Evolutionary conservation across 2,113 vertebrate species (phyloP).

Genomic region (Thryonomys swinderianus): DNA sequence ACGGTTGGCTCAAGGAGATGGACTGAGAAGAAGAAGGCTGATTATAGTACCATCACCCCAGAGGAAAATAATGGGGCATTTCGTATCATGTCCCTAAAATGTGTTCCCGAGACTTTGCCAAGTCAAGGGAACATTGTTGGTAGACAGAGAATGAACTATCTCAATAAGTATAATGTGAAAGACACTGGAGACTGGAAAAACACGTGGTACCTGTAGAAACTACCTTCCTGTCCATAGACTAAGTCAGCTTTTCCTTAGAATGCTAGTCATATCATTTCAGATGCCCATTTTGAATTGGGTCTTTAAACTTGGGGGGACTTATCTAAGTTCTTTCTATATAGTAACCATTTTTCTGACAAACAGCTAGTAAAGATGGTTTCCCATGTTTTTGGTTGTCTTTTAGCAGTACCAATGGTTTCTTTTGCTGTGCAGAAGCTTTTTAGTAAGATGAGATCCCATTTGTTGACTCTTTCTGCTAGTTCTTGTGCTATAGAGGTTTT

Average conservation of each 20-base stretch:
- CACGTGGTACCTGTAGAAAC: background rate
- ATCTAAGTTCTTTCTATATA: no score
- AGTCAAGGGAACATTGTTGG: background rate
- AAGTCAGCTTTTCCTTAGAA: background rate
- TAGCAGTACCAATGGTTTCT: no score
- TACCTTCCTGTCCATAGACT: background rate
- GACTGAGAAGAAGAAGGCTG: background rate
- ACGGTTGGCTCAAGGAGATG: background rate
- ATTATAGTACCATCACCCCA: background rate
- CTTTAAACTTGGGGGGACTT: no score
- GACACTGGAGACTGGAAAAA: background rate
- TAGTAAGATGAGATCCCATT: no score
- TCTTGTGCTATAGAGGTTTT: no score
- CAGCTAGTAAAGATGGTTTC: no score
- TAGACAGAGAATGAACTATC: background rate
- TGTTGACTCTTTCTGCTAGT: no score
- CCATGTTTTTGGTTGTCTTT: no score
- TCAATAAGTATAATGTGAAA: background rate
- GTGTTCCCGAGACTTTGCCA: background rate
- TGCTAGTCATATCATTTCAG: no score
- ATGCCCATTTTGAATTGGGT: no score
- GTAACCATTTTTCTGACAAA: no score
- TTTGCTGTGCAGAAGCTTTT: no score
- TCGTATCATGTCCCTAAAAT: background rate
- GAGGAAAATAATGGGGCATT: background rate